Evolutionary conservation across 1,140 invertebrate species (phyloP), one percentile per base, ranked within the genome.

Genomic region (Hyles euphorbiae): DNA sequence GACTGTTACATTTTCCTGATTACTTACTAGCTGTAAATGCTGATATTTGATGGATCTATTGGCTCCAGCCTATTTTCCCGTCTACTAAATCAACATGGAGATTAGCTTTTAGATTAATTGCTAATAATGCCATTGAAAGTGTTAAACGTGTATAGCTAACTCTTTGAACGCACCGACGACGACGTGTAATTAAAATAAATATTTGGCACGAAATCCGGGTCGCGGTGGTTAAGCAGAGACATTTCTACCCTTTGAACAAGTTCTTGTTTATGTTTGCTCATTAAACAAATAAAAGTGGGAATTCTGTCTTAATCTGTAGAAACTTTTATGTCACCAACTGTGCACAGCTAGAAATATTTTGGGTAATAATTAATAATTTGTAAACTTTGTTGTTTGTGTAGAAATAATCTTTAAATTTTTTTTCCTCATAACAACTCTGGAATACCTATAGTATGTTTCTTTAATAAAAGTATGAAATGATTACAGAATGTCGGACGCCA

Each of bases 181-280:
- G 22, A 22, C 75, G 75, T 77, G 76, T 85, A 86, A 87, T 84
- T 87, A 85, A 85, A 85, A 84, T 87, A 84, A 87, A 85, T 86
- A 87, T 86, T 87, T 84, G 81, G 74, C 74, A 72, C 72, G 61
- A 81, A 87, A 83, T 87, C 78, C 72, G 72, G 80, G 78, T 76
- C 67, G 76, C 69, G 68, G 81, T 67, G 79, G 81, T 81, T 83
- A 79, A 77, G 78, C 76, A 74, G 76, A 83, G 76, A 80, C 77
- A 79, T 83, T 87, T 74, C 68, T 68, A 74, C 76, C 81, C 84
- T 85, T 87, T 87, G 81, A 83, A 81, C 76, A 81, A 85, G 65
- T 87, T 84, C 70, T 78, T 85, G 81, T 86, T 87, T 85, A 74
- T 79, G 78, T 86, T 87, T 83, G 73, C 79, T 83, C 76, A 79